Percentiles rank a stretch among this genome's conserved stretches.
Evolutionary conservation across 2,888 invertebrate species (phyloP).

Genomic region (Mylabris sibirica): DNA sequence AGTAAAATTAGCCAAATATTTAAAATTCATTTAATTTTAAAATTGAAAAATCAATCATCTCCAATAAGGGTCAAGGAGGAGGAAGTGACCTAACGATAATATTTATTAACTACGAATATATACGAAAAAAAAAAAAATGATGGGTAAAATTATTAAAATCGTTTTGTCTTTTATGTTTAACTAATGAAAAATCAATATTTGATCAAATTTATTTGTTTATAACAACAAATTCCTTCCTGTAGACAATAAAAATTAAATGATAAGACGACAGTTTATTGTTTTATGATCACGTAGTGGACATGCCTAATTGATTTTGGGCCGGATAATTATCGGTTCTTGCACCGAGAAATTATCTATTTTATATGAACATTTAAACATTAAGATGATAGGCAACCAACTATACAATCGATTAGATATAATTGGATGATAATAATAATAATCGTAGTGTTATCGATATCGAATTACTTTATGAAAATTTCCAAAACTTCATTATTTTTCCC

Average conservation of each 20-base stretch:
- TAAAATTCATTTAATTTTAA: background rate
- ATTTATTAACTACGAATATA: background rate
- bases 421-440: no score
- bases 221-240: background rate
- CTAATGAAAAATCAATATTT: background rate
- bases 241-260: background rate
- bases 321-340: background rate
- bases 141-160: no score
- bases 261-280: background rate
- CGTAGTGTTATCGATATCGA: no score
- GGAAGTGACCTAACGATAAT: constrained; percentile 4
- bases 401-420: background rate
- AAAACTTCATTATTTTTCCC: no score
- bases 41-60: background rate
- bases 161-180: background rate
- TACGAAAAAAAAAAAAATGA: no score
- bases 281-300: constrained; percentile 1
- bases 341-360: no score
- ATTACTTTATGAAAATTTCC: background rate
- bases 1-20: no score
- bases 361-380: no score
- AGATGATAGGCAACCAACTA: background rate
- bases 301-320: background rate
- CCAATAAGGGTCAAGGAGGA: constrained; percentile 8
- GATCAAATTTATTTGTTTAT: background rate